A percentile compares a stretch with the other conserved stretches of the same genome.
These are phyloP conservation scores for Bothrops jararaca DNA, from an alignment of 2,113 vertebrate species.

Conservation along the genomic window DNA sequence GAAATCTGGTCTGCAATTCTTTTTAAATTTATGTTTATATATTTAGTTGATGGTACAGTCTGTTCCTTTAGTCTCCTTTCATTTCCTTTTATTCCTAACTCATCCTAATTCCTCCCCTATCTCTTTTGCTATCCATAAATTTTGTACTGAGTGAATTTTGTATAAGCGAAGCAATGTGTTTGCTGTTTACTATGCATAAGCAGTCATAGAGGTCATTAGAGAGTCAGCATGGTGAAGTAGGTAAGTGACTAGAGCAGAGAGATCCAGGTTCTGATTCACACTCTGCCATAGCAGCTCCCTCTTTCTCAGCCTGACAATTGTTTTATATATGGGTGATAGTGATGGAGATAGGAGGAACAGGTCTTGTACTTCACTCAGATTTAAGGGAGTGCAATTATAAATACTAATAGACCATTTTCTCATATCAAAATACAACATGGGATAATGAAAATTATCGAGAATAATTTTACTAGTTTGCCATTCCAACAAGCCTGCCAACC, in stretches of 20 bases:
- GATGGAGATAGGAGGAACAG: background rate
- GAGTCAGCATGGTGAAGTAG: background rate
- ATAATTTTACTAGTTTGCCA: background rate
- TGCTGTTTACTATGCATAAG: background rate
- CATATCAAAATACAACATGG: background rate
- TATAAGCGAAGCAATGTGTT: background rate
- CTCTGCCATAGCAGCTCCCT: background rate
- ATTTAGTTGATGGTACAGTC: background rate
- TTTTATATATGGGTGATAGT: background rate
- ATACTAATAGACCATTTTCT: background rate
- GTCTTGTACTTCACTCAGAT: background rate
- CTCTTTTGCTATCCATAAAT: background rate
- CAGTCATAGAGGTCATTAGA: background rate
- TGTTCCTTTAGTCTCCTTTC: background rate
- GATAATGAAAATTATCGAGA: background rate
- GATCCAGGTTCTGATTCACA: background rate
- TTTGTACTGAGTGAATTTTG: background rate
- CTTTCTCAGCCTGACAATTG: background rate
- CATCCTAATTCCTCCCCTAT: background rate
- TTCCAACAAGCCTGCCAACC: background rate
- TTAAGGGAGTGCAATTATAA: background rate
- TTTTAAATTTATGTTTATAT: background rate
- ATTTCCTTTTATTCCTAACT: background rate
- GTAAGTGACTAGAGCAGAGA: background rate
- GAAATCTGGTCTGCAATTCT: background rate